These are phyloP conservation scores for Ibidorhyncha struthersii DNA, from an alignment of 2,113 vertebrate genomes.

Conservation along the genomic window DNA sequence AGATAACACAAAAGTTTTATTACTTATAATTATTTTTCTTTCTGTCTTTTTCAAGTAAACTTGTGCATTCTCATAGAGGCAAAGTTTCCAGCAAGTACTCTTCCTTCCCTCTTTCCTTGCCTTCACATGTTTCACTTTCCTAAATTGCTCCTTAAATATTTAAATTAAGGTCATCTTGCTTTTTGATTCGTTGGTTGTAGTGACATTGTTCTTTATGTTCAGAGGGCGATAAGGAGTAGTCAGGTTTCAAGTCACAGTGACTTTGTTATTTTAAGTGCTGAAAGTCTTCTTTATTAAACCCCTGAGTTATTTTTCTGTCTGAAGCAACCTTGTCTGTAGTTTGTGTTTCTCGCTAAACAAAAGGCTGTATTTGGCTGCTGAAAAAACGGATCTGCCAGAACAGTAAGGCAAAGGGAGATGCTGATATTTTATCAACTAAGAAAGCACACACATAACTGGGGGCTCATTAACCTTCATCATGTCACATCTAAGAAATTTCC, in stretches of 20 bases:
- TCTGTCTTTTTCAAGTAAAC: not conserved
- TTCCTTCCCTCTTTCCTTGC: not conserved
- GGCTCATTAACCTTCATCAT: slow-evolving; percentile 5
- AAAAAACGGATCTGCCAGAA: not conserved
- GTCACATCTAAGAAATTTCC: slow-evolving; percentile 1
- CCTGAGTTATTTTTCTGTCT: not conserved
- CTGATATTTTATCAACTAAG: slow-evolving; percentile 4
- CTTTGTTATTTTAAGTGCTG: not conserved
- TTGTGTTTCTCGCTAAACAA: not conserved
- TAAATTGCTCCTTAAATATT: not conserved
- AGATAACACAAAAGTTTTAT: not conserved
- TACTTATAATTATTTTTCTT: not conserved
- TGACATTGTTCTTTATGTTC: not conserved
- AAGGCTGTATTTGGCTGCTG: not conserved
- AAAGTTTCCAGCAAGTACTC: not conserved
- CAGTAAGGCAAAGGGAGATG: not conserved
- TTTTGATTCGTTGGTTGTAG: not conserved
- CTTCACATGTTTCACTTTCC: not conserved
- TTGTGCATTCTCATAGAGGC: not conserved
- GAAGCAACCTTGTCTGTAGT: not conserved
- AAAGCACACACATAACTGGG: not conserved
- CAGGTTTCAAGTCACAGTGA: not conserved
- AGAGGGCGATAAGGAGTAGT: not conserved
- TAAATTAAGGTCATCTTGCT: not conserved
- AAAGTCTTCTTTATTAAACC: not conserved